Base-by-base conservation (phyloP, 2,113 vertebrate species). In the Pelecanus crispus region DNA sequence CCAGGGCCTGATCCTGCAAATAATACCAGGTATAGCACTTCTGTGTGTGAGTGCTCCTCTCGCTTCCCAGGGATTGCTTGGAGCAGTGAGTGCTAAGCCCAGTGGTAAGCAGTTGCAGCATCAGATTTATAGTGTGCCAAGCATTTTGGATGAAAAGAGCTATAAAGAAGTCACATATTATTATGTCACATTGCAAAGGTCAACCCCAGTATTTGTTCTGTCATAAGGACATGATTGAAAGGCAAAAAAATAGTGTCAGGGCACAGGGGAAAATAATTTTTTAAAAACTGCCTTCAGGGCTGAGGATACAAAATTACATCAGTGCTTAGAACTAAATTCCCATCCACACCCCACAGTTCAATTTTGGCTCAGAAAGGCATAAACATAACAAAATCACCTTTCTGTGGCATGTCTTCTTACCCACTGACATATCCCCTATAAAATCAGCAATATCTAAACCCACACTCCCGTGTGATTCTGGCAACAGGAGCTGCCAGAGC, bases 91-190 rank as follows among this genome's bases (percentile, higher is more conserved):
- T 55, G 77, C 65, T 81, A 84, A 90, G 68, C 72, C 53, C 91
- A 70, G 78, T 58, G 84, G 78, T 70, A 91, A 95, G 73, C 4
- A 14, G 42, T n/a, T 90, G 38, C 66, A 83, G 81, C 84, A 96
- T 70, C 74, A 92, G 73, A 91, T 75, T 89, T 94, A 89, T 1
- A 73, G 88, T 4, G 32, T 94, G 88, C 65, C 81, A 73, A 94
- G 72, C 25, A 40, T 82, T 94, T 80, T 38, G 92, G 94, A 97
- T 95, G 81, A 97, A 97, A 95, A 95, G 84, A 88, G 89, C 95
- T 93, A 97, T 94, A 93, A 96, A 96, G 92, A 94, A 97, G 81
- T 91, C 94, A 97, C 95, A 97, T 97, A 95, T 97, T 96, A 96
- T 95, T 95, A 95, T 96, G 94, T 97, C 94, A 96, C 93, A 87